Base-by-base conservation (phyloP, 2,888 invertebrate genomes). In the Melanostoma mellinum region DNA sequence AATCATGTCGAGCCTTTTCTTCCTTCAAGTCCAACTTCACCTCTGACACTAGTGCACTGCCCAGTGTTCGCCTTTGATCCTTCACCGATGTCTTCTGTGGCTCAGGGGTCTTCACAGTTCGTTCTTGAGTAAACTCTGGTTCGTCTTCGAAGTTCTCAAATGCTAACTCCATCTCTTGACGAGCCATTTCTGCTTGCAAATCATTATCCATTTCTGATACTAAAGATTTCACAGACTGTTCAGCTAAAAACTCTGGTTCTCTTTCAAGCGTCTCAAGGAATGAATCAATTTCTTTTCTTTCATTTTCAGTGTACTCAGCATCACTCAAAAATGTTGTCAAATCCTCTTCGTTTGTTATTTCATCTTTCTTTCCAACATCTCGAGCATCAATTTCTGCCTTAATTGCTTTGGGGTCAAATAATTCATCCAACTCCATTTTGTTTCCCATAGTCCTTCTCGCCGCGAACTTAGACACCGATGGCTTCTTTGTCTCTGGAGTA, bases 401-500 rank as follows among this genome's bases (percentile, higher is more conserved):
- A 3, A 46, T 6, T 9, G 30, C n/a, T 6, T 72, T 50, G 1
- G 55, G 6, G 36, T 85, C 68, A 44, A 85, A 68, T 6, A 5
- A 55, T 2, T 4, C 3, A 42, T 72, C 33, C 8, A 40, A 32
- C 0, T 35, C 33, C 10, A n/a, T 4, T 6, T 67, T 10, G 30
- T 52, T 74, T 2, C 71, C 81, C 35, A 78, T 40, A 6, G 74
- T 78, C 50, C 52, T 71, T 4, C 71, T 68, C 1, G 30, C 40
- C 3, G 38, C 3, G 1, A 33, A 1, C 2, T 44, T 60, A 3
- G 52, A 33, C 6, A 33, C 2, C 6, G 50, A 3, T 42, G 30
- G n/a, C 36, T 82, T 85, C 1, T 9, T 36, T 4, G 50, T 44
- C 2, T 79, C 72, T 30, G 85, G 85, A 3, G 85, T 85, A n/a